phyloP scores from a whole-genome alignment of 2,888 invertebrate species.

The Tinea trinotella region DNA sequence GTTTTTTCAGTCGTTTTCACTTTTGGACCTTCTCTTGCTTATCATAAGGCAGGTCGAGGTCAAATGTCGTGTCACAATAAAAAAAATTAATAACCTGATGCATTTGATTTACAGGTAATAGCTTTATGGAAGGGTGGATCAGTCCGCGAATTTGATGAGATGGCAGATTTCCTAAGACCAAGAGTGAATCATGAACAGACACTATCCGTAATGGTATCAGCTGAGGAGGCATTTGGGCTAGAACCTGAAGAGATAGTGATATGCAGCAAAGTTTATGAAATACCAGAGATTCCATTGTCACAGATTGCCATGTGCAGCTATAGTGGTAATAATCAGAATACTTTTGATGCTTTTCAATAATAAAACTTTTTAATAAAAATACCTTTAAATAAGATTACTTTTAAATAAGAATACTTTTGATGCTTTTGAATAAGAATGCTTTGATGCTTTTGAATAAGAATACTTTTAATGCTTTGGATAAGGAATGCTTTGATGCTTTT shows the following conservation, averaged over 20 bases:
- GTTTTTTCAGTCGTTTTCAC: too few relatives aligned
- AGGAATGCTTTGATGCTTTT: too few relatives aligned
- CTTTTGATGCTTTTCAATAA: too few relatives aligned
- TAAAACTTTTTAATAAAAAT: too few relatives aligned
- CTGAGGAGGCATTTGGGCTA: constrained; percentile 47
- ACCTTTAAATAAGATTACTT: too few relatives aligned
- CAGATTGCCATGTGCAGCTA: constrained; percentile 49
- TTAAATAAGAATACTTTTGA: too few relatives aligned
- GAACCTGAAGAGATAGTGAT: constrained; percentile 53
- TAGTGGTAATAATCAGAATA: constrained; percentile 34
- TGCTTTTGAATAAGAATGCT: too few relatives aligned
- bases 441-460: too few relatives aligned
- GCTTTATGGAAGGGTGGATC: constrained; percentile 60
- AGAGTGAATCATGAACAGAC: constrained; percentile 38
- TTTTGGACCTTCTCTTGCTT: too few relatives aligned
- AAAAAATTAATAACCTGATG: neutral
- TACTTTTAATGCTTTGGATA: too few relatives aligned
- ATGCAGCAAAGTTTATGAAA: constrained; percentile 42
- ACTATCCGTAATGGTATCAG: constrained; percentile 44
- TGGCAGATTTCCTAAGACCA: constrained; percentile 41
- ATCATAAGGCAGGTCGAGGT: too few relatives aligned
- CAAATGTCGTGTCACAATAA: too few relatives aligned
- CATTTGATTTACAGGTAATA: constrained; percentile 37
- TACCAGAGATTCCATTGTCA: constrained; percentile 54
- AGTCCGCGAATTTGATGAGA: constrained; percentile 44